Base-by-base conservation (phyloP, 2,888 invertebrate species). In the Sturmia bella region DNA sequence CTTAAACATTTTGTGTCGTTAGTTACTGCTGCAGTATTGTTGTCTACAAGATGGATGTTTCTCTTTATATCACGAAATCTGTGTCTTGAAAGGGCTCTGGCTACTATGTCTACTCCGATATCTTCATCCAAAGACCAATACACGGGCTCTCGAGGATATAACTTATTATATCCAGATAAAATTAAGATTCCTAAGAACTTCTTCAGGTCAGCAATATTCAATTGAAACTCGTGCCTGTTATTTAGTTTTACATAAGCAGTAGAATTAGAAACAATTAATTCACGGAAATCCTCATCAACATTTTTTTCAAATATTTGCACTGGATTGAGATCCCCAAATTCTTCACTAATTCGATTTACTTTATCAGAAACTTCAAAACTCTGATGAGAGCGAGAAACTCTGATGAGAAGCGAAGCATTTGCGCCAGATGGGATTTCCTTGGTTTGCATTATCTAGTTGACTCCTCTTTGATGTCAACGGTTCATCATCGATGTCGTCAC, bases 291-390 rank as follows among this genome's bases (percentile, higher is more conserved):
- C n/a, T 41, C 11, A 43, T 41, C 9, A 59, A 41, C 41, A 0
- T 41, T 1, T 21, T 41, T n/a, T 59, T 59, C 41, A 59, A 41
- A 41, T 59, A 59, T 59, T 24, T 59, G 59, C 21, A 41, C 21
- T 41, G 57, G 21, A n/a, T 3, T 59, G 6, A 57, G n/a, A 41
- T 41, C 5, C 0, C 9, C 21, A 1, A 56, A 0, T 39, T 56
- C 56, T 12, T 56, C 19, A 19, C 19, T 1, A 1, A 57, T 5
- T 4, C 13, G 17, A 39, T 39, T 37, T 19, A 13, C 0, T 57
- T 19, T 39, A 2, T 37, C 11, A 39, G 1, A 39, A 39, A 39
- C 19, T 37, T 56, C 17, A 56, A 32, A 19, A 19, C 39, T 57
- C 19, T 57, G 11, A 17, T 39, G 57, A 39, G 37, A 39, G 0